Evolutionary conservation across 2,797 vertebrate species (phyloP), one percentile per base, ranked within the genome.

Genomic region (Naso thynnoides): DNA sequence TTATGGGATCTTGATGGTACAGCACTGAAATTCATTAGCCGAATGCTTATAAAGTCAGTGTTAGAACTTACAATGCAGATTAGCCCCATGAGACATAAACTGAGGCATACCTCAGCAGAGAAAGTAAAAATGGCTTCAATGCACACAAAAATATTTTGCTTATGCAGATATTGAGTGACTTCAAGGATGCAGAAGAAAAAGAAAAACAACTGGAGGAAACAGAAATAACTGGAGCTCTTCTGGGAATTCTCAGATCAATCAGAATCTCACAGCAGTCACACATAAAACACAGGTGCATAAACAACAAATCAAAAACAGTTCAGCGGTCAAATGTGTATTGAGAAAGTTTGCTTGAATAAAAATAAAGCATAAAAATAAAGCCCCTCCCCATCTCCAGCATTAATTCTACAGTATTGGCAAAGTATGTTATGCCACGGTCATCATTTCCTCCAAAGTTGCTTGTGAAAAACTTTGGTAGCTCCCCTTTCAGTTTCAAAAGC

Each of bases 61-160:
- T 16, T 36, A 61, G 56, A 79, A 59, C 61, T 52, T n/a, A n/a
- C n/a, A 44, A 76, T 70, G 54, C 14, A 66, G 77, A 65, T 65
- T 2, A n/a, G 10, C 13, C 50, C 45, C 11, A 9, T 21, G 23
- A 53, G 26, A 36, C 36, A 56, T 29, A 67, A 64, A 53, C 52
- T 38, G 11, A 61, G 41, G 21, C 15, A 39, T 16, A 52, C 36
- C 14, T 31, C 2, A 4, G 27, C 2, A 4, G 33, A 36, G 8
- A 8, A 23, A 59, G 11, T 45, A 11, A 4, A 68, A 56, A 67
- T 23, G 9, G 18, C 44, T 62, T 68, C 29, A 61, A 65, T 73
- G 33, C 26, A 39, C 29, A 14, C 23, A 9, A 55, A 41, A 59
- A 38, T 61, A 53, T 41, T 66, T 41, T 55, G 14, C 42, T 49